phyloP scores from a whole-genome alignment of 2,888 invertebrate genomes.

The Lydus trimaculatus region DNA sequence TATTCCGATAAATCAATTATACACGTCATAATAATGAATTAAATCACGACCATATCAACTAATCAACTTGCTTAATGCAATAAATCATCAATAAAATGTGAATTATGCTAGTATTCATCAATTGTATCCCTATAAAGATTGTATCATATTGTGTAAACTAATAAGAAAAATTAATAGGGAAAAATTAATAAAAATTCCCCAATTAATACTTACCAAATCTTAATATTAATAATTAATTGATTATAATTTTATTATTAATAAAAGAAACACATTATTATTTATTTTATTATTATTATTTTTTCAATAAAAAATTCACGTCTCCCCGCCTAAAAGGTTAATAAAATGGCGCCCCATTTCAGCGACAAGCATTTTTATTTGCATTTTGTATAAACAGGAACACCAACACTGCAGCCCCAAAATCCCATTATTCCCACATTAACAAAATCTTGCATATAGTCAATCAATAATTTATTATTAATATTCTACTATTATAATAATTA shows the following conservation, averaged over 20 bases:
- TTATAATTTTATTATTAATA: conserved; percentile 16
- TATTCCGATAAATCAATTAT: background rate
- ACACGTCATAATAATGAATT: background rate
- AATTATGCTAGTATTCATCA: background rate
- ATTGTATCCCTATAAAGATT: conserved; percentile 19
- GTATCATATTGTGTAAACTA: conserved; percentile 7
- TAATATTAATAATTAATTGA: background rate
- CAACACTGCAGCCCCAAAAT: conserved; percentile 25
- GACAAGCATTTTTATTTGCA: conserved; percentile 31
- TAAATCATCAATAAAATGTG: background rate
- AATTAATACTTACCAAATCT: background rate
- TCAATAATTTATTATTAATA: background rate
- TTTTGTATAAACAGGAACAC: conserved; percentile 24
- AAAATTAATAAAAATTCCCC: background rate
- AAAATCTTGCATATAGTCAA: background rate
- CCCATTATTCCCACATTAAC: background rate
- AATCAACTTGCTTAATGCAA: background rate
- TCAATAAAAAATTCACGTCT: conserved; percentile 47
- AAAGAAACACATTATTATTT: conserved; percentile 42
- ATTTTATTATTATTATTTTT: conserved; percentile 35
- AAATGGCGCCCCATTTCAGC: conserved; percentile 55
- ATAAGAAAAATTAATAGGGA: background rate
- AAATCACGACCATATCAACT: background rate
- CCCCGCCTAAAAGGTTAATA: conserved; percentile 60
- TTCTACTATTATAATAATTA: background rate